Evolutionary conservation across 2,888 invertebrate species (phyloP).

Genomic region (Troides aeacus): DNA sequence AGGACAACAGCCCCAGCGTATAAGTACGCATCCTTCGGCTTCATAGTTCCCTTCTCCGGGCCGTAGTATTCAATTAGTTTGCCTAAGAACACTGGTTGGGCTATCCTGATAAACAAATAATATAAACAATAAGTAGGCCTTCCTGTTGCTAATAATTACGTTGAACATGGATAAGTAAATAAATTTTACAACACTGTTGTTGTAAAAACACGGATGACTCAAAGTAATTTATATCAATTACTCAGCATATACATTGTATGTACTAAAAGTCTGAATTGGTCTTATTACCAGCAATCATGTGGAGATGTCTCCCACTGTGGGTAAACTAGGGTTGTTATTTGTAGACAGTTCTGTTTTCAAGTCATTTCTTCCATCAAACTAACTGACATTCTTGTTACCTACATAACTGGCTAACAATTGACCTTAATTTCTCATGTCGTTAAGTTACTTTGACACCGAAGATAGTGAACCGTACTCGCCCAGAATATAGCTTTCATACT

Average conservation of each 20-base stretch:
- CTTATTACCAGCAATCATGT: slow-evolving; percentile 17
- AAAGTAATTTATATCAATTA: background rate
- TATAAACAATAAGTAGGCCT: background rate
- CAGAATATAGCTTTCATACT: too few species aligned
- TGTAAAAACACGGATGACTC: background rate
- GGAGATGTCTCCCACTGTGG: background rate
- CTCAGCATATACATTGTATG: slow-evolving; percentile 11
- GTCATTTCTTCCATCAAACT: background rate
- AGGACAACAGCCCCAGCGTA: slow-evolving; percentile 87
- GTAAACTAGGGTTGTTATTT: slow-evolving; percentile 4
- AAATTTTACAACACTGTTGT: slow-evolving; percentile 5
- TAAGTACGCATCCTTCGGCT: slow-evolving; percentile 83
- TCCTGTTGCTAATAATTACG: background rate
- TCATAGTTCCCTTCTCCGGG: slow-evolving; percentile 51
- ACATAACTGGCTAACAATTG: background rate
- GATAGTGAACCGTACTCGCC: too few species aligned
- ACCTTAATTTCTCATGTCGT: too few species aligned
- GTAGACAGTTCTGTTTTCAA: background rate
- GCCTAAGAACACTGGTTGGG: slow-evolving; percentile 83
- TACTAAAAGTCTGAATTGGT: slow-evolving; percentile 17
- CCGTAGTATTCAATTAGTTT: slow-evolving; percentile 82
- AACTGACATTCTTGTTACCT: background rate
- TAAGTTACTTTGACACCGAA: too few species aligned
- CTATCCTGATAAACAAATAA: slow-evolving; percentile 66
- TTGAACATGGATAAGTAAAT: background rate